These are phyloP conservation scores for Dicentrarchus labrax DNA, from an alignment of 2,113 vertebrate species.

Conservation along the genomic window DNA sequence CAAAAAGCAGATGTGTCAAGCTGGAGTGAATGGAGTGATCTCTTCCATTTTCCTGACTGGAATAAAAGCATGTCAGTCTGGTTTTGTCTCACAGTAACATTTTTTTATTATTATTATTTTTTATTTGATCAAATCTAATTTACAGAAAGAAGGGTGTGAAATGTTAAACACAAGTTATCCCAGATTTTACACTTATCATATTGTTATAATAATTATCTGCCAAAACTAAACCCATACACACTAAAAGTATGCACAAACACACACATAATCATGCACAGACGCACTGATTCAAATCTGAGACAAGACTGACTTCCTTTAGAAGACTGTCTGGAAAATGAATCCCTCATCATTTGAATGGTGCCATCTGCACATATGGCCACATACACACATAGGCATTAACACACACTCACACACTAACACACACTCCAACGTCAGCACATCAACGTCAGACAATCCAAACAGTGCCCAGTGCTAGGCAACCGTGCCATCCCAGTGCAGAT, in stretches of 20 bases:
- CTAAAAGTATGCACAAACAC: neutral
- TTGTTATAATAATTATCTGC: neutral
- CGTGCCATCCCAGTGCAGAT: constrained; percentile 77
- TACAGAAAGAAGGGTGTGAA: neutral
- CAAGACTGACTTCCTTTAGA: constrained; percentile 31
- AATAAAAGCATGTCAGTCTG: neutral
- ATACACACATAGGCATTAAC: constrained; percentile 32
- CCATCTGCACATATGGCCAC: constrained; percentile 63
- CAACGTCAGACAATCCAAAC: constrained; percentile 69
- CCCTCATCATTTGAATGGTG: constrained; percentile 61
- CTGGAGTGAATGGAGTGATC: neutral
- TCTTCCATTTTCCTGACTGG: neutral
- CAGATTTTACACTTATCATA: neutral
- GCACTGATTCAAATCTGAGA: constrained; percentile 22
- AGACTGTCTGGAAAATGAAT: constrained; percentile 56
- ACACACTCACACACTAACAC: constrained; percentile 35
- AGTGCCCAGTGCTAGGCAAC: constrained; percentile 79
- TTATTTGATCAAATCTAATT: neutral
- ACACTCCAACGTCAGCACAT: constrained; percentile 60
- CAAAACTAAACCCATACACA: neutral
- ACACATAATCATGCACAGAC: neutral
- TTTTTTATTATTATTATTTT: neutral
- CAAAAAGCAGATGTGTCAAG: neutral
- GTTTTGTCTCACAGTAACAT: neutral
- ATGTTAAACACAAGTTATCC: neutral